Conservation (phyloP, 2,797 vertebrate genomes). For the Pangasius mekongensis region DNA sequence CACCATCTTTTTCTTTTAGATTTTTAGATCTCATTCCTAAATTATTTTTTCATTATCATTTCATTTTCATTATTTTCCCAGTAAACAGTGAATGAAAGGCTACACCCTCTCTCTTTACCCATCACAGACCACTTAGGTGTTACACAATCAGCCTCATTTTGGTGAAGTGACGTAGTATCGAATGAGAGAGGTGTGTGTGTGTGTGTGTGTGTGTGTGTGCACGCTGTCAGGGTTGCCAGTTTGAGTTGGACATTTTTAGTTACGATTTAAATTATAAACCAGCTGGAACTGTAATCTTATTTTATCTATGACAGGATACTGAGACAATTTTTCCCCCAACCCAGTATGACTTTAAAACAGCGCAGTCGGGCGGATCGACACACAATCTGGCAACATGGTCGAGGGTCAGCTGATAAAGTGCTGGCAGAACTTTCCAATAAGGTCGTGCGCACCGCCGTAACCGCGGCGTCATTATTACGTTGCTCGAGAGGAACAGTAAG, state of each 20-base stretch:
- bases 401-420: conserved; percentile 48
- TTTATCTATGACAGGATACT: not conserved
- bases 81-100: not conserved
- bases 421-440: conserved; percentile 39
- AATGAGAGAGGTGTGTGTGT: not conserved
- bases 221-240: not conserved
- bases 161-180: not conserved
- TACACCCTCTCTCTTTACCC: not conserved
- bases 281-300: not conserved
- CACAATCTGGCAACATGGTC: conserved; percentile 20
- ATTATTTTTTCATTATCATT: not conserved
- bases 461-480: conserved; percentile 38
- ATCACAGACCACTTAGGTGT: not conserved
- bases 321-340: not conserved
- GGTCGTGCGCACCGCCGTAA: conserved; percentile 24
- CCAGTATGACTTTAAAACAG: not conserved
- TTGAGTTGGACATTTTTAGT: not conserved
- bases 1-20: not conserved
- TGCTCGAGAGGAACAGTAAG: not conserved
- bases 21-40: not conserved
- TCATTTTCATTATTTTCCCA: not conserved
- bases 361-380: no score
- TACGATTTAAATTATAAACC: not conserved
- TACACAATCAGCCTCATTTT: not conserved
- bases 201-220: no score